phyloP scores from a whole-genome alignment of 2,113 vertebrate genomes.

The Pagrus major region DNA sequence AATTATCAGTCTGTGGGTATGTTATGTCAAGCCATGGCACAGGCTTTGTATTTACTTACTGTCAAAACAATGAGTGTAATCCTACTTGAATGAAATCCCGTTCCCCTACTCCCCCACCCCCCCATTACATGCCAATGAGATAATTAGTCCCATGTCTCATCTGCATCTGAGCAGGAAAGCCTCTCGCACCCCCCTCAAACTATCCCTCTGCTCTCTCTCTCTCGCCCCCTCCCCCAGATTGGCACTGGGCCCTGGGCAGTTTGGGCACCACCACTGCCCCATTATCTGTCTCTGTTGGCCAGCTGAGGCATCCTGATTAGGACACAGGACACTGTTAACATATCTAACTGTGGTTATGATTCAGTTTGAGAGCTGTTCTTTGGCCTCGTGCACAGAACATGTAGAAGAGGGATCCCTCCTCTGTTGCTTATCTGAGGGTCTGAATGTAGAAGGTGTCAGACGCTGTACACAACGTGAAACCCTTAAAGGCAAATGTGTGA shows the following conservation, averaged over 20 bases:
- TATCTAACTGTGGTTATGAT: slow-evolving; percentile 22
- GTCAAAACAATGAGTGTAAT: slow-evolving; percentile 79
- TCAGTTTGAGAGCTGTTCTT: slow-evolving; percentile 16
- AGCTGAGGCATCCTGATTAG: no score
- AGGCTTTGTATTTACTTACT: slow-evolving; percentile 73
- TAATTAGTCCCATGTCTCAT: slow-evolving; percentile 80
- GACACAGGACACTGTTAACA: slow-evolving; percentile 35
- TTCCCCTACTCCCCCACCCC: background rate
- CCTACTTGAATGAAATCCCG: slow-evolving; percentile 65
- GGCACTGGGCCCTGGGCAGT: slow-evolving; percentile 70
- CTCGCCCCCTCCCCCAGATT: slow-evolving; percentile 1
- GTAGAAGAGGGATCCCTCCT: background rate
- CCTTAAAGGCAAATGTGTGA: background rate
- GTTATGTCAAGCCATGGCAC: slow-evolving; percentile 49
- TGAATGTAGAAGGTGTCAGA: background rate
- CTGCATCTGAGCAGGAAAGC: slow-evolving; percentile 65
- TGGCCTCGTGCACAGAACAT: slow-evolving; percentile 1
- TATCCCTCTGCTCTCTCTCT: background rate
- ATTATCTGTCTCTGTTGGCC: slow-evolving; percentile 55
- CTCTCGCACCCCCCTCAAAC: background rate
- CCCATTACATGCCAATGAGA: slow-evolving; percentile 69
- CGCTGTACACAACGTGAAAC: background rate
- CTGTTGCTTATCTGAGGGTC: background rate
- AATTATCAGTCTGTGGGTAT: slow-evolving; percentile 57
- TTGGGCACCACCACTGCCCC: slow-evolving; percentile 58